Conservation (phyloP, 2,797 vertebrate species). For the Artibeus lituratus region DNA sequence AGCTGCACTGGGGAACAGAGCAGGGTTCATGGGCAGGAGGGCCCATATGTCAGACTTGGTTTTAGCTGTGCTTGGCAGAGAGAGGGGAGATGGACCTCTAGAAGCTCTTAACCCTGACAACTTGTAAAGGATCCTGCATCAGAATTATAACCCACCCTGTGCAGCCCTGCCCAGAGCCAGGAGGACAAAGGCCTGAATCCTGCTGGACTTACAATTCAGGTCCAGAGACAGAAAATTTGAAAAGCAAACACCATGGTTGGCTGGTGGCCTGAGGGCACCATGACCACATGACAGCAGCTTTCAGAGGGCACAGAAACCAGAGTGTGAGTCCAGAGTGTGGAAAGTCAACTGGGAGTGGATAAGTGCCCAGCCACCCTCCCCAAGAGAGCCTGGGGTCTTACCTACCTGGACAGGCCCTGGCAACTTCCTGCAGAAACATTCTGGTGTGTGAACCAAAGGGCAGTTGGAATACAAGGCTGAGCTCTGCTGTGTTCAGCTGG, state of each 20-base stretch:
- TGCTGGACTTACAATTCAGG: neutral
- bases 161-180: neutral
- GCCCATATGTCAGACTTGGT: neutral
- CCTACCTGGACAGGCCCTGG: slow-evolving; percentile 87
- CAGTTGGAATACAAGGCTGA: slow-evolving; percentile 84
- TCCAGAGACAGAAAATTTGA: neutral
- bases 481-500: slow-evolving; percentile 82
- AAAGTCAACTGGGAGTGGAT: neutral
- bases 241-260: neutral
- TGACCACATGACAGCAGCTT: neutral
- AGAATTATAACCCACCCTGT: neutral
- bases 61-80: neutral
- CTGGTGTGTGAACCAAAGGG: slow-evolving; percentile 94
- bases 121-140: neutral
- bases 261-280: neutral
- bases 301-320: slow-evolving; percentile 2
- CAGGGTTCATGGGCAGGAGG: neutral
- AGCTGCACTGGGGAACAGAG: neutral
- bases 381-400: neutral
- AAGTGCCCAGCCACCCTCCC: neutral
- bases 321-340: neutral
- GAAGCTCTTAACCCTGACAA: neutral
- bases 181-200: neutral
- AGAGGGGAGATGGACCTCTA: neutral
- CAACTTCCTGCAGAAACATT: slow-evolving; percentile 88